Conservation (phyloP, 2,888 invertebrate genomes). For the Troglohyphantes excavatus region DNA sequence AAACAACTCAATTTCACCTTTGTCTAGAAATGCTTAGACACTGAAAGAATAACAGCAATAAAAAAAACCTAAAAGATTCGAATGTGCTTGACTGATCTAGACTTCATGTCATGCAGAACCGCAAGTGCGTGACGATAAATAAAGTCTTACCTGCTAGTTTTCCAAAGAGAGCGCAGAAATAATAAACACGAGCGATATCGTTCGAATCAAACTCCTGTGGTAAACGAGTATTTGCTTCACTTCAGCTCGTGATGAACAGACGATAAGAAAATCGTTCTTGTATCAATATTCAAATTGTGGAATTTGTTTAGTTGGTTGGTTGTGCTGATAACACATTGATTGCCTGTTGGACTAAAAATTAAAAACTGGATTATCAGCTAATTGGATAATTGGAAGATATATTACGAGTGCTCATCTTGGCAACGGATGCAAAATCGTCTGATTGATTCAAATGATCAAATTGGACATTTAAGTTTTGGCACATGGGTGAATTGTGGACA, state of each 20-base stretch:
- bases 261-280: slow-evolving; percentile 11
- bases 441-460: background rate
- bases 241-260: slow-evolving; percentile 22
- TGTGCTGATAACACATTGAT: background rate
- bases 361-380: slow-evolving; percentile 22
- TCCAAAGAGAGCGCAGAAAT: background rate
- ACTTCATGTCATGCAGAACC: slow-evolving; percentile 22
- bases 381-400: background rate
- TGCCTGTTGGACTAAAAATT: slow-evolving; percentile 5
- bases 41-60: background rate
- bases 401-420: background rate
- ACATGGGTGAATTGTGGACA: background rate
- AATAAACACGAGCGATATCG: background rate
- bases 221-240: slow-evolving; percentile 30
- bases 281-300: slow-evolving; percentile 5
- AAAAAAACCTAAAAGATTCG: background rate
- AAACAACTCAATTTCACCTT: background rate
- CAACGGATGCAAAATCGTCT: background rate
- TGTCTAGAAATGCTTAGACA: background rate
- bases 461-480: background rate
- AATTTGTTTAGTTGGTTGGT: background rate
- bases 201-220: background rate
- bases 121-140: slow-evolving; percentile 45
- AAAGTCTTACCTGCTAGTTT: slow-evolving; percentile 23
- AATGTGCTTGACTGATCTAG: background rate